Conservation (phyloP, 2,797 vertebrate genomes). For the Macropus fuliginosus region DNA sequence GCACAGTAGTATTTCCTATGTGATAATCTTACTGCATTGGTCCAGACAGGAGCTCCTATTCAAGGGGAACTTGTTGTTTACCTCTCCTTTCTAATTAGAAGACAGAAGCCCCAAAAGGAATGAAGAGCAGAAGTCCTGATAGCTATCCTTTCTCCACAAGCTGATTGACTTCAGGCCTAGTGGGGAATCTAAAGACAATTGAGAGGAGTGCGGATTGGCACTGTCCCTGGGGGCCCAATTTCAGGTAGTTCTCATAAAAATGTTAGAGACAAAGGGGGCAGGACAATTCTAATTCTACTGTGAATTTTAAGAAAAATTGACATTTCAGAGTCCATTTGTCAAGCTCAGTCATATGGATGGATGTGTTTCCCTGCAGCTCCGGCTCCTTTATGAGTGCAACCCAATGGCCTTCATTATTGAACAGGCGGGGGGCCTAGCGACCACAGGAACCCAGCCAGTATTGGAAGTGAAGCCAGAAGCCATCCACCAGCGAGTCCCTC, state of each 20-base stretch:
- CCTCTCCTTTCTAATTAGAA: not conserved
- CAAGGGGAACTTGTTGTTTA: not conserved
- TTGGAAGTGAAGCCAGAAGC: constrained; percentile 92
- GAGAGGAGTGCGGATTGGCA: not conserved
- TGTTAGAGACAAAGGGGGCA: not conserved
- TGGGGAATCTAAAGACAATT: not conserved
- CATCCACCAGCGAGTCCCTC: constrained; percentile 93
- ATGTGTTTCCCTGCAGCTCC: constrained; percentile 86
- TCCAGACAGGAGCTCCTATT: not conserved
- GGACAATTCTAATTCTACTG: not conserved
- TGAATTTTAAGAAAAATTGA: not conserved
- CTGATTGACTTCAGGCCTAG: not conserved
- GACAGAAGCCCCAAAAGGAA: not conserved
- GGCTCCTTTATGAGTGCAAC: constrained; percentile 96
- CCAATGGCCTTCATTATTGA: constrained; percentile 95
- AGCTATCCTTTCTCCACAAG: not conserved
- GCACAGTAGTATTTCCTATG: not conserved
- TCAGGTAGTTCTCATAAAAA: not conserved
- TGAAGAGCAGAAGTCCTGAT: not conserved
- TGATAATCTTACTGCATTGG: not conserved
- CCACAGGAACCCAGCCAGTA: constrained; percentile 90
- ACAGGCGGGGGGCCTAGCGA: constrained; percentile 94
- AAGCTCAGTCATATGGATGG: not conserved
- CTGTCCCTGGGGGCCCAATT: not conserved
- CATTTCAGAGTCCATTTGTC: not conserved